Conservation (phyloP, 2,888 invertebrate genomes). For the Kryphioiulus occultus region DNA sequence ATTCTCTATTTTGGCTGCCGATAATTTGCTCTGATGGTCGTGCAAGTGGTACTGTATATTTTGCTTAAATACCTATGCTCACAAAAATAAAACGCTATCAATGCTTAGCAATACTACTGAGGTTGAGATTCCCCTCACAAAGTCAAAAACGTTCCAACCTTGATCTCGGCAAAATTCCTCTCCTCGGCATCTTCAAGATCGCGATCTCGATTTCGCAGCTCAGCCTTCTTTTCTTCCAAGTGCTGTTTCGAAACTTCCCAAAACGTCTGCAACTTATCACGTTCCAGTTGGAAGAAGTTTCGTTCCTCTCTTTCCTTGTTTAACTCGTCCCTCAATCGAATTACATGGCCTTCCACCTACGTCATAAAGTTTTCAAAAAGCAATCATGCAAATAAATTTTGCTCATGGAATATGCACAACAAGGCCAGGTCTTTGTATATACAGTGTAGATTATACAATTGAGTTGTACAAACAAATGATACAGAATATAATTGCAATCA, state of each 20-base stretch:
- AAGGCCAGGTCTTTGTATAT: no score
- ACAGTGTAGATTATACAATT: no score
- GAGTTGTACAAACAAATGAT: no score
- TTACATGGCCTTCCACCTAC: conserved; percentile 84
- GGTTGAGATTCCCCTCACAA: no score
- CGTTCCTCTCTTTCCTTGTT: conserved; percentile 94
- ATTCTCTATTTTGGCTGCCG: conserved; percentile 84
- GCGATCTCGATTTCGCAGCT: conserved; percentile 76
- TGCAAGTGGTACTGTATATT: conserved; percentile 92
- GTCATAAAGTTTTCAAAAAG: not conserved
- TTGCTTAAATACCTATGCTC: conserved; percentile 81
- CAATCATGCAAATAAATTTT: no score
- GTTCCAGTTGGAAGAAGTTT: conserved; percentile 93
- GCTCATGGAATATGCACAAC: no score
- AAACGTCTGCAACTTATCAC: conserved; percentile 91
- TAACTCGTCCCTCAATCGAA: conserved; percentile 85
- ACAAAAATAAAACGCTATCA: not conserved
- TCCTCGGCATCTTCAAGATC: conserved; percentile 88
- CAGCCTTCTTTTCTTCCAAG: conserved; percentile 81
- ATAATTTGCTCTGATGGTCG: conserved; percentile 85
- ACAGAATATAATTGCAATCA: no score
- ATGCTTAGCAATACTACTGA: not conserved
- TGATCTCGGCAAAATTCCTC: conserved; percentile 84
- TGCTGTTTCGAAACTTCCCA: conserved; percentile 95
- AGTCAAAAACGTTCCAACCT: conserved; percentile 62